Evolutionary conservation across 2,113 vertebrate genomes (phyloP).

Genomic region (Melanocharis versteri): DNA sequence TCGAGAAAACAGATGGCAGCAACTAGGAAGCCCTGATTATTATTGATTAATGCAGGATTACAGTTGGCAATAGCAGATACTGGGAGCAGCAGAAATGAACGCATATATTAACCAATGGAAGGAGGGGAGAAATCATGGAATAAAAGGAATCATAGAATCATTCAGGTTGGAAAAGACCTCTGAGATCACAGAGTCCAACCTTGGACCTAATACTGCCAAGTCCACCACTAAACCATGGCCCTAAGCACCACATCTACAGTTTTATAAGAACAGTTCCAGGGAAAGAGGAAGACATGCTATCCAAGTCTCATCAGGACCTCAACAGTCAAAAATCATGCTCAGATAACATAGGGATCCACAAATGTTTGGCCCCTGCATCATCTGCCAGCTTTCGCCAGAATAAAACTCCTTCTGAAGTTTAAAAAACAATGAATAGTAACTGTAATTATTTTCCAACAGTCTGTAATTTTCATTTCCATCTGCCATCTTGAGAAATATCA

Average conservation of each 20-base stretch:
- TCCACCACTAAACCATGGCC: background rate
- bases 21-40: background rate
- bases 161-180: background rate
- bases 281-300: background rate
- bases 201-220: background rate
- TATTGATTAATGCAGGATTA: slow-evolving; percentile 14
- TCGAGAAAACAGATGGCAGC: background rate
- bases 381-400: background rate
- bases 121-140: fast-evolving
- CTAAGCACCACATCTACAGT: background rate
- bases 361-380: background rate
- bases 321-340: background rate
- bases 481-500: slow-evolving; percentile 1
- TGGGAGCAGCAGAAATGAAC: background rate
- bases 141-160: background rate
- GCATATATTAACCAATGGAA: background rate
- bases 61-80: background rate
- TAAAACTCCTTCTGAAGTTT: background rate
- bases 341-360: background rate
- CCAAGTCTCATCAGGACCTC: background rate
- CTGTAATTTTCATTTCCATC: background rate
- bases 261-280: background rate
- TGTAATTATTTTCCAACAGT: background rate
- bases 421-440: background rate
- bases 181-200: background rate